phyloP scores from a whole-genome alignment of 2,888 invertebrate species.

The Thereva unica region DNA sequence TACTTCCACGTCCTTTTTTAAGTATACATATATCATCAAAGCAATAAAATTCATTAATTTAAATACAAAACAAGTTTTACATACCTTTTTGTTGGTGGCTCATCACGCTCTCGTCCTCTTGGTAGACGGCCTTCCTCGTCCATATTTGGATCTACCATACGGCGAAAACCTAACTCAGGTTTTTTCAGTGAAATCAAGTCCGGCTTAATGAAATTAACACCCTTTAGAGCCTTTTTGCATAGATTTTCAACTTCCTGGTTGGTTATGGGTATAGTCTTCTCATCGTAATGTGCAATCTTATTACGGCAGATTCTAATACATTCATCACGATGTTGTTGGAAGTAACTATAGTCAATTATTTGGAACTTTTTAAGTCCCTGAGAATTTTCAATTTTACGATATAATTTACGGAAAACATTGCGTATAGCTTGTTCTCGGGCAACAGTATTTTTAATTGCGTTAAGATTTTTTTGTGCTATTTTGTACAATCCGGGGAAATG shows the following conservation, averaged over 20 bases:
- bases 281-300: conserved; percentile 35
- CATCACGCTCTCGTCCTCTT: neutral
- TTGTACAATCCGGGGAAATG: conserved; percentile 41
- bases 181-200: conserved; percentile 27
- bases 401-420: conserved; percentile 40
- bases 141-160: neutral
- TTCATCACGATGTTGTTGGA: conserved; percentile 23
- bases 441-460: conserved; percentile 9
- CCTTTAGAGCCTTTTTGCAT: conserved; percentile 34
- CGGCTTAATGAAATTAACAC: conserved; percentile 38
- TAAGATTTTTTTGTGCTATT: conserved; percentile 21
- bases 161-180: conserved; percentile 17
- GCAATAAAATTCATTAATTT: neutral
- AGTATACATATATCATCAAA: no score
- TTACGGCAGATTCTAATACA: conserved; percentile 19
- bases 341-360: conserved; percentile 37
- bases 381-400: conserved; percentile 41
- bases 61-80: conserved; percentile 13
- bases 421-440: conserved; percentile 31
- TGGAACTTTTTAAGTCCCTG: conserved; percentile 33
- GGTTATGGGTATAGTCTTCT: conserved; percentile 28
- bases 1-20: no score
- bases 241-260: conserved; percentile 35
- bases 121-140: neutral
- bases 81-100: conserved; percentile 22